Conservation (phyloP, 2,888 invertebrate species). For the Melanophora roralis region DNA sequence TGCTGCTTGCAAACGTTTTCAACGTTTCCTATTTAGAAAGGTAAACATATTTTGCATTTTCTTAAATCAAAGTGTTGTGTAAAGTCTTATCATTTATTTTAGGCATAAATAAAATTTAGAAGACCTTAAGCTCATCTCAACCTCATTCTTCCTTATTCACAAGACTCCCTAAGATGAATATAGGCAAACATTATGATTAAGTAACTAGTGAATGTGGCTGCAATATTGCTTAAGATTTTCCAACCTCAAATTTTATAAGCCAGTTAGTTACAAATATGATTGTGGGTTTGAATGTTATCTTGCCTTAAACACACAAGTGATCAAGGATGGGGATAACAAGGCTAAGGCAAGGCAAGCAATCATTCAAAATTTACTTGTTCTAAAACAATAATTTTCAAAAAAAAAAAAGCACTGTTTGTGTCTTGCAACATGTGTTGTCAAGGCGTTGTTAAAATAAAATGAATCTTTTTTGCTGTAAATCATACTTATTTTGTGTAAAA, state of each 20-base stretch:
- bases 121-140: constrained; percentile 10
- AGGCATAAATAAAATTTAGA: constrained; percentile 30
- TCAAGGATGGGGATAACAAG: neutral
- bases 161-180: neutral
- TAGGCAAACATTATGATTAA: neutral
- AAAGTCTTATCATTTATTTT: constrained; percentile 49
- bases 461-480: constrained; percentile 17
- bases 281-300: constrained; percentile 40
- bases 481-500: neutral
- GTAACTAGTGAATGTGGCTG: constrained; percentile 1
- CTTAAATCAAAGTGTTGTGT: no score
- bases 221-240: constrained; percentile 27
- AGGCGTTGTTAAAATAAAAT: constrained; percentile 19
- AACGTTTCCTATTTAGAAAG: no score
- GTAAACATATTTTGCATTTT: no score
- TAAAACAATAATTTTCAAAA: constrained; percentile 37
- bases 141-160: neutral
- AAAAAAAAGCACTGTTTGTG: neutral
- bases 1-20: no score
- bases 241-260: constrained; percentile 16
- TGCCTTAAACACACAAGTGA: constrained; percentile 17
- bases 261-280: constrained; percentile 2
- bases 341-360: neutral
- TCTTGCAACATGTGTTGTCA: constrained; percentile 56
- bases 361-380: constrained; percentile 42